phyloP scores from a whole-genome alignment of 2,888 invertebrate genomes.

The Drosophila anomelani region DNA sequence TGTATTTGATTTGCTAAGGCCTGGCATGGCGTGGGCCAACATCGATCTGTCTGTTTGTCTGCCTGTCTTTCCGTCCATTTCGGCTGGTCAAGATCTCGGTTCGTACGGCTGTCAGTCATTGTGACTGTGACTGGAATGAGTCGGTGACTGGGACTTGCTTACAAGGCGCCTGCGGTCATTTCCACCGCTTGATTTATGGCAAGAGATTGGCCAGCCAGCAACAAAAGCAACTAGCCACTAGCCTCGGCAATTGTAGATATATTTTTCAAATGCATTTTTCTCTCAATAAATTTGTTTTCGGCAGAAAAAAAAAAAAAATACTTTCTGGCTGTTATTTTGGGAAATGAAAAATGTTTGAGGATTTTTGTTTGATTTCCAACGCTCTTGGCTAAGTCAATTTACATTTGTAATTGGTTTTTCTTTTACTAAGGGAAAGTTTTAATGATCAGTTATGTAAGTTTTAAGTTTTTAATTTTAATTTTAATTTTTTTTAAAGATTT shows the following conservation, averaged over 20 bases:
- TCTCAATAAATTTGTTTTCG: constrained; percentile 32
- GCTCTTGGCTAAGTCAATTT: constrained; percentile 52
- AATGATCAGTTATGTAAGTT: too few relatives aligned
- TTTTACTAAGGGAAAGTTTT: neutral
- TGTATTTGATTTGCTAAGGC: constrained; percentile 71
- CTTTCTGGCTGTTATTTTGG: constrained; percentile 37
- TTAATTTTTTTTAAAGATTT: neutral
- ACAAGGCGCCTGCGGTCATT: constrained; percentile 79
- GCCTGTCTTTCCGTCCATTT: constrained; percentile 48
- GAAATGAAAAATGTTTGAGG: constrained; percentile 47
- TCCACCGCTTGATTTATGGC: constrained; percentile 76
- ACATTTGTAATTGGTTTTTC: constrained; percentile 54
- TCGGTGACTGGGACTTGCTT: constrained; percentile 75
- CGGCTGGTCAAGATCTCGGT: constrained; percentile 72
- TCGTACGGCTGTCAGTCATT: constrained; percentile 76
- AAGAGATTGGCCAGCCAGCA: constrained; percentile 67
- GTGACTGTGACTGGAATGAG: constrained; percentile 63
- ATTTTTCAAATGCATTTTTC: constrained; percentile 67
- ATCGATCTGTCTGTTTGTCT: constrained; percentile 30
- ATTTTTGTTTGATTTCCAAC: constrained; percentile 38
- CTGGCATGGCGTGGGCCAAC: constrained; percentile 44
- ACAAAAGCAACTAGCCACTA: constrained; percentile 30
- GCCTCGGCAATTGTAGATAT: constrained; percentile 55
- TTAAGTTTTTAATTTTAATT: neutral
- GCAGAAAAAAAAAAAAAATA: constrained; percentile 20